Evolutionary conservation across 2,888 invertebrate genomes (phyloP), one percentile per base, ranked within the genome.

Genomic region (Lysandra coridon): DNA sequence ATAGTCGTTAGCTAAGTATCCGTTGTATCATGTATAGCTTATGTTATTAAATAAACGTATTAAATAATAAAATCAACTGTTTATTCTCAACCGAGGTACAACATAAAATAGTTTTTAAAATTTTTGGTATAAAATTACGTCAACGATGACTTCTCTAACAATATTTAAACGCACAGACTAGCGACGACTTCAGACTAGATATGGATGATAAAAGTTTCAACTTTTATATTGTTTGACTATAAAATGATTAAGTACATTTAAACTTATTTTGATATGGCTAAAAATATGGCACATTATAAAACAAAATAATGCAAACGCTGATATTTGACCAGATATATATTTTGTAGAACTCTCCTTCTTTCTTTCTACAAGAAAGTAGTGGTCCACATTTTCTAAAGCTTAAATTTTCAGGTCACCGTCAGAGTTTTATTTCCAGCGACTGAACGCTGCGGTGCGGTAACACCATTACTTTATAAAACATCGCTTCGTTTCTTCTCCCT

Each of bases 41-140:
- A 76, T 76, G 76, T 76, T 57, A 76, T 23, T 14, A 53, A 69
- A 69, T 69, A 69, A 69, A 69, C 69, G 69, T 69, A 69, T 37
- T 69, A 69, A 69, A 69, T 69, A 69, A 69, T 37, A 69, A 30
- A 64, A 64, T 69, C 69, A 69, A 69, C 33, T 69, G 33, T 69
- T 69, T 69, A 69, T 69, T 69, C 33, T 75, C 49, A 75, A 75
- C 74, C 49, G 14, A 75, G 1, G 23, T 44, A 44, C 75, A 44
- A 75, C 44, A 53, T 53, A 75, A 53, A 76, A 57, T 76, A 76
- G 69, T 69, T 37, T 75, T 73, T 73, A 23, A 49, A 49, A 4
- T 75, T 75, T 44, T 88, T 87, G 85, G 86, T 91, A 91, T 83
- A 89, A 88, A 90, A 87, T 83, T 85, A 75, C 75, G 4, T 14